phyloP scores from a whole-genome alignment of 2,113 vertebrate species.

The Grammomys surdaster region DNA sequence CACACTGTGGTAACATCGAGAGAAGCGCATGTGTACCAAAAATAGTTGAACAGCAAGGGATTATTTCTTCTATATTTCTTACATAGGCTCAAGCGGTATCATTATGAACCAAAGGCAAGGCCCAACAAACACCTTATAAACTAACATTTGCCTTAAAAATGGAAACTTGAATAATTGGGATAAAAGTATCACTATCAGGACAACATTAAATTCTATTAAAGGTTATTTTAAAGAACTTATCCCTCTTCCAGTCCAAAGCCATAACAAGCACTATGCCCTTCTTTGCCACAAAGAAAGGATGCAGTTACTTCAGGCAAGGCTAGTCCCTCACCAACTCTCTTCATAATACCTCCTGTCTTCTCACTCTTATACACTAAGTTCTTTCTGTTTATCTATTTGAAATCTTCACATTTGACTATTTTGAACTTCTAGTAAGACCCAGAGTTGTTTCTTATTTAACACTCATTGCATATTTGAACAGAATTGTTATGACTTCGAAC shows the following conservation, averaged over 20 bases:
- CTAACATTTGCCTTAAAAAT: background rate
- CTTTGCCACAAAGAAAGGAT: background rate
- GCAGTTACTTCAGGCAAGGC: background rate
- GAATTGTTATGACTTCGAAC: background rate
- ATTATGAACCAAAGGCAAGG: background rate
- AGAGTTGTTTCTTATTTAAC: background rate
- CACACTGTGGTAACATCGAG: background rate
- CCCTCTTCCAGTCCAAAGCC: rapidly evolving
- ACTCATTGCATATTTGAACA: background rate
- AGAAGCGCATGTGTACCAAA: background rate
- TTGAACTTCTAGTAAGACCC: background rate
- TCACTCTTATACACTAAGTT: rapidly evolving
- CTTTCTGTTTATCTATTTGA: background rate
- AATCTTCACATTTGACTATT: background rate
- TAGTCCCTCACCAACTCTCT: background rate
- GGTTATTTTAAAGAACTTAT: background rate
- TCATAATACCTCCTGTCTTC: background rate
- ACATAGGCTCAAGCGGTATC: background rate
- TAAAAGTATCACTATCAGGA: background rate
- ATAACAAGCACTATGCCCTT: rapidly evolving
- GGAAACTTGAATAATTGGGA: background rate
- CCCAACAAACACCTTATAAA: background rate
- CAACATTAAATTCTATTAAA: background rate
- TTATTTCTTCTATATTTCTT: background rate
- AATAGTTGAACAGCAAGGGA: background rate